Conservation (phyloP, 2,888 invertebrate species). For the Dioctria rufipes region DNA sequence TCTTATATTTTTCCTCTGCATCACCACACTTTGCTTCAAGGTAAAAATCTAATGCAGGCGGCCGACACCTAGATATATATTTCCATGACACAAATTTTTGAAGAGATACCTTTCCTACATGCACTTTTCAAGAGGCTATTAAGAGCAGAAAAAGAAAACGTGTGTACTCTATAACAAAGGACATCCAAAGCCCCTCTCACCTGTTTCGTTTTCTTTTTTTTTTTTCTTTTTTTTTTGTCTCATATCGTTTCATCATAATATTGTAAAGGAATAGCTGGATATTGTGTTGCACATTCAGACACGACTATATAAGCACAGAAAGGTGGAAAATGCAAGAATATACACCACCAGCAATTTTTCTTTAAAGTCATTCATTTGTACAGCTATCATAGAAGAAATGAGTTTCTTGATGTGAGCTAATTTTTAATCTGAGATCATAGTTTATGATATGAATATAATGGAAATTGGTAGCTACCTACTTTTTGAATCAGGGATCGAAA, state of each 20-base stretch:
- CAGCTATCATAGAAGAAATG: background rate
- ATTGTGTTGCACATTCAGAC: constrained; percentile 43
- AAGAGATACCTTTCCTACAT: constrained; percentile 14
- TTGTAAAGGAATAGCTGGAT: constrained; percentile 44
- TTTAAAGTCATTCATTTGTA: constrained; percentile 15
- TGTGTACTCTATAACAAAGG: constrained; percentile 25
- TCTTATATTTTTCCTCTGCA: background rate
- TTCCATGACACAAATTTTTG: constrained; percentile 46
- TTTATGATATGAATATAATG: background rate
- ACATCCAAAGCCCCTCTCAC: constrained; percentile 17
- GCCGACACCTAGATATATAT: background rate
- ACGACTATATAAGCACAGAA: constrained; percentile 1
- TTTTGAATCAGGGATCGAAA: background rate
- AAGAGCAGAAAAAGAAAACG: constrained; percentile 5
- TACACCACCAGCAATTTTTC: constrained; percentile 15
- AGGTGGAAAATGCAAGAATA: constrained; percentile 30
- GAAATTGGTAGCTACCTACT: too few relatives aligned
- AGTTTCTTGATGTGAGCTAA: constrained; percentile 23
- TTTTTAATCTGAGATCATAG: constrained; percentile 27
- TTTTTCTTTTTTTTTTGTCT: constrained; percentile 1
- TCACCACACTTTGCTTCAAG: background rate
- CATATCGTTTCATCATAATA: background rate
- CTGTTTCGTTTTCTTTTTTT: background rate
- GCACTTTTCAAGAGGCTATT: constrained; percentile 17
- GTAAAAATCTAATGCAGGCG: background rate